These are phyloP conservation scores for Gymnorhina tibicen DNA, from an alignment of 2,113 vertebrate genomes.

Conservation along the genomic window DNA sequence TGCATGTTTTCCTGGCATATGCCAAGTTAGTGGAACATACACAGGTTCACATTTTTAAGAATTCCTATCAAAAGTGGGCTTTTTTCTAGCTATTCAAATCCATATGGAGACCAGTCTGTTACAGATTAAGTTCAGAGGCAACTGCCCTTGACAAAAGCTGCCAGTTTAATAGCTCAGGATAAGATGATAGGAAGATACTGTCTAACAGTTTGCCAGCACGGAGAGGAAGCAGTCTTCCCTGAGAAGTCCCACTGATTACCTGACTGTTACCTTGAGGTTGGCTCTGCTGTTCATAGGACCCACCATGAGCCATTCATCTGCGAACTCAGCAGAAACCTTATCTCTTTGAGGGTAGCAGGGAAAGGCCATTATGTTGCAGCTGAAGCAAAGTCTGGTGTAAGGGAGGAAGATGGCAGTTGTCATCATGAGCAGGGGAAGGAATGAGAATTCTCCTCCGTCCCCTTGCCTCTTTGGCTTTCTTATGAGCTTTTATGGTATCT, in stretches of 20 bases:
- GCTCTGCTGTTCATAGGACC: neutral
- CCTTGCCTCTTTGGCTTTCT: neutral
- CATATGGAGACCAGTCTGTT: neutral
- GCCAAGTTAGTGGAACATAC: neutral
- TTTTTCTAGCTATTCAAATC: neutral
- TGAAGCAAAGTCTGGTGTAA: neutral
- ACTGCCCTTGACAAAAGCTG: neutral
- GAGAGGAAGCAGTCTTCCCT: neutral
- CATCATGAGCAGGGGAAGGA: fast-evolving
- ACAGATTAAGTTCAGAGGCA: neutral
- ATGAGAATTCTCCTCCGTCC: neutral
- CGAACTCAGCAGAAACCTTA: neutral
- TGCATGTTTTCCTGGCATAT: neutral
- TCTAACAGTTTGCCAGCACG: neutral
- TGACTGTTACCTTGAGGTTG: neutral
- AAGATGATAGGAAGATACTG: neutral
- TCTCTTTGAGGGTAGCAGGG: neutral
- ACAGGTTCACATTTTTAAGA: neutral
- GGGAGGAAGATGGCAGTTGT: neutral
- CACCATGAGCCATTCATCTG: neutral
- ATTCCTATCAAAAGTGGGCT: neutral
- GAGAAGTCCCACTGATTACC: neutral
- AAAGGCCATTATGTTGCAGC: neutral
- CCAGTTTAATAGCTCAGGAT: neutral
- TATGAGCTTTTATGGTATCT: neutral